Conservation (phyloP, 2,113 vertebrate genomes). For the Xenotilapia longispinis region DNA sequence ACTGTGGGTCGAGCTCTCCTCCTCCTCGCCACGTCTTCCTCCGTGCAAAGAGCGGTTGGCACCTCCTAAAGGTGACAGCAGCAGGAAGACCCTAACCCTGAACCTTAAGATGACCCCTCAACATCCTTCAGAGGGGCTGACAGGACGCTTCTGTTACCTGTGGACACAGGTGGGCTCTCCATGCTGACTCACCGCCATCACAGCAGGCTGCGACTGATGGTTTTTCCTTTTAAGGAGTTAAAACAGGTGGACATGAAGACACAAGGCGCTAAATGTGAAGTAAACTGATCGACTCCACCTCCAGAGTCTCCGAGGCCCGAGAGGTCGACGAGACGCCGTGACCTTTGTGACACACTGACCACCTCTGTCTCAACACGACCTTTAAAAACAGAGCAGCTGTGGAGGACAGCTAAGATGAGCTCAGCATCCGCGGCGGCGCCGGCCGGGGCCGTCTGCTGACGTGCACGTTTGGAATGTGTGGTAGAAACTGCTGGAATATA, state of each 20-base stretch:
- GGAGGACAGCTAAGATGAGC: neutral
- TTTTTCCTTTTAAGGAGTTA: neutral
- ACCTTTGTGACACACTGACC: neutral
- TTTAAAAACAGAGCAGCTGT: neutral
- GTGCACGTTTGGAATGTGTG: conserved; percentile 64
- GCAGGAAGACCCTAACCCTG: neutral
- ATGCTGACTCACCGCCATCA: neutral
- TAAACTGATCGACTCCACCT: neutral
- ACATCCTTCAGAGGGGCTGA: neutral
- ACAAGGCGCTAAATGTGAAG: neutral
- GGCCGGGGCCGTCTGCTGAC: conserved; percentile 29
- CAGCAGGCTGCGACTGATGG: neutral
- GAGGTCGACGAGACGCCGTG: neutral
- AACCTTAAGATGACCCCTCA: neutral
- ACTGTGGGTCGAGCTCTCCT: neutral
- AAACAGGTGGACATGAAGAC: neutral
- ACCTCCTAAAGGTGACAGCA: neutral
- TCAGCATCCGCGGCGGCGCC: neutral
- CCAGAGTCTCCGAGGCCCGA: neutral
- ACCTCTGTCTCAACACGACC: neutral
- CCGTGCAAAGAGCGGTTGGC: neutral
- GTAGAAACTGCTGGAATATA: conserved; percentile 42
- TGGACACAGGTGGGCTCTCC: neutral
- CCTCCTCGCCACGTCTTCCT: neutral
- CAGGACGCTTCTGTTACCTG: neutral